Evolutionary conservation across 2,113 vertebrate species (phyloP).

Genomic region (Orthonyx spaldingii): DNA sequence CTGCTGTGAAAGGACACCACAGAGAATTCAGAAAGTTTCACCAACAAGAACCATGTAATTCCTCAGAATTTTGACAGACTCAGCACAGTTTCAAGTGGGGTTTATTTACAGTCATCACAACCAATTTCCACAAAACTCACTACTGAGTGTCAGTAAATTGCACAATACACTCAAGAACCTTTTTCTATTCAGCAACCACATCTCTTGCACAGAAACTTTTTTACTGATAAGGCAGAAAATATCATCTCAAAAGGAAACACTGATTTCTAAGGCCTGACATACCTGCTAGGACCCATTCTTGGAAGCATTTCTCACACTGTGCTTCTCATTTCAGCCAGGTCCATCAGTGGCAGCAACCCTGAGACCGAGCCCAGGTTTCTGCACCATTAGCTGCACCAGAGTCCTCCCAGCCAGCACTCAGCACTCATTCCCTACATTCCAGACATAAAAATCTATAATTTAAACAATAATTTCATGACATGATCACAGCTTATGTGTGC

Average conservation of each 20-base stretch:
- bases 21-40: background rate
- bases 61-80: conserved; percentile 9
- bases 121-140: background rate
- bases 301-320: background rate
- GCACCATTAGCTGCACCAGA: background rate
- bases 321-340: background rate
- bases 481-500: background rate
- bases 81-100: background rate
- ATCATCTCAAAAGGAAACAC: background rate
- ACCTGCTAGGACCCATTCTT: background rate
- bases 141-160: conserved; percentile 20
- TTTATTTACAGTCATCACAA: conserved; percentile 46
- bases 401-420: background rate
- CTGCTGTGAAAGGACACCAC: background rate
- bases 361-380: background rate
- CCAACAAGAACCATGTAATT: background rate
- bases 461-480: background rate
- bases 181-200: conserved; percentile 1
- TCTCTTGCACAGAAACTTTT: background rate
- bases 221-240: conserved; percentile 1
- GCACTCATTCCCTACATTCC: background rate
- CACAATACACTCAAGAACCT: background rate
- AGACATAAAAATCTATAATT: background rate
- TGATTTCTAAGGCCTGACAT: background rate
- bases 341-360: background rate